Conservation (phyloP, 2,797 vertebrate species). For the Pseudochromis fuscus region DNA sequence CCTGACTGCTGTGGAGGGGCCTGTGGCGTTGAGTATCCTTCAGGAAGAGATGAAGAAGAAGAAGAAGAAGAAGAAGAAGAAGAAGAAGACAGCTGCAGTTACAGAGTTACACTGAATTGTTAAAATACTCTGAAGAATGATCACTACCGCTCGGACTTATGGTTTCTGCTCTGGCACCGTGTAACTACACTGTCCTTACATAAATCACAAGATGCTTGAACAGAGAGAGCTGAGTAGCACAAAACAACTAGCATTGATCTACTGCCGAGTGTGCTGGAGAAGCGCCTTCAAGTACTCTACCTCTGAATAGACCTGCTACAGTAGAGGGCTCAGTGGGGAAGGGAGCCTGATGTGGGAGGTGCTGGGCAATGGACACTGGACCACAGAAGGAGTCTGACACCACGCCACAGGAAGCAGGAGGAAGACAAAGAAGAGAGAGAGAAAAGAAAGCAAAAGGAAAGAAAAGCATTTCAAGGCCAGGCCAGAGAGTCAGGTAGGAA, state of each 20-base stretch:
- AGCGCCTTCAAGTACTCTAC: conserved; percentile 84
- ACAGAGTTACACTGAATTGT: background rate
- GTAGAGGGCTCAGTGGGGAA: conserved; percentile 91
- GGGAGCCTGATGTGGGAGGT: conserved; percentile 90
- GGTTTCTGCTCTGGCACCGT: conserved; percentile 2
- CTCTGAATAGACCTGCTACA: conserved; percentile 96
- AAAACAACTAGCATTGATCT: conserved; percentile 26
- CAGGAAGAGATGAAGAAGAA: conserved; percentile 53
- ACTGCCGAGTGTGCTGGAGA: conserved; percentile 27
- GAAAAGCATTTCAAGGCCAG: conserved; percentile 67
- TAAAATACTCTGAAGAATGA: conserved; percentile 4
- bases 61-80: conserved; percentile 46
- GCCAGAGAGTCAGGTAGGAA: conserved; percentile 63
- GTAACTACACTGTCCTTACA: conserved; percentile 7
- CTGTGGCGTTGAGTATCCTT: conserved; percentile 92
- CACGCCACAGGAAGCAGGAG: conserved; percentile 80
- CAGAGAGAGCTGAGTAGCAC: conserved; percentile 17
- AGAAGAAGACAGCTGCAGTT: conserved; percentile 38
- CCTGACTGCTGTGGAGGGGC: conserved; percentile 90
- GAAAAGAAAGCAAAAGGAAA: conserved; percentile 64
- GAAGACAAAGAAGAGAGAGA: conserved; percentile 59
- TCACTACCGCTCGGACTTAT: background rate
- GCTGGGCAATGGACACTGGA: conserved; percentile 86
- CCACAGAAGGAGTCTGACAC: conserved; percentile 95
- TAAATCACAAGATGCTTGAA: conserved; percentile 4